Evolutionary conservation across 2,888 invertebrate genomes (phyloP), one percentile per base, ranked within the genome.

Genomic region (Calephelis perditalis): DNA sequence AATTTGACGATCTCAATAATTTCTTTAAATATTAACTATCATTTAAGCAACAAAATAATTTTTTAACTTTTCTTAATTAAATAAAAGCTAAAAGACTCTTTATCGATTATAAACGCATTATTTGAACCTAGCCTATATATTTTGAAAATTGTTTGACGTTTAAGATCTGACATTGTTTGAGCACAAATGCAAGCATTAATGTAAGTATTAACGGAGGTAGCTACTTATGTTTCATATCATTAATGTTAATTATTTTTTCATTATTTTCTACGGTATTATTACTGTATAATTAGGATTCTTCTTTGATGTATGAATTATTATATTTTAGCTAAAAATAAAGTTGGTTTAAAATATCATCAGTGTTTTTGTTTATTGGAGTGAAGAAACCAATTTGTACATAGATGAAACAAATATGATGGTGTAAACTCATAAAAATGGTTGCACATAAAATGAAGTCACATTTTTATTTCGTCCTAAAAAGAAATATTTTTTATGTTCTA

Each of bases 281-380:
- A 85, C 77, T 78, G 77, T 86, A 83, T 81, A 82, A 77, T 82
- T 88, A 86, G 81, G 81, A 70, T 81, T 81, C 88, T 88, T 86
- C 87, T 86, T 89, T 87, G 86, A 89, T 89, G 89, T 90, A 89
- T 89, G 88, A 80, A 90, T 89, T 87, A 89, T 88, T 89, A 90
- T 89, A 89, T 90, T 89, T 89, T 90, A 90, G 90, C 89, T 90
- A 90, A 88, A 88, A 89, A 89, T 89, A 90, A 89, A 90, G 89
- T 90, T 89, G 89, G 87, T 90, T 89, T 90, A 87, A 89, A 87
- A 84, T 81, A 84, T 58, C 54, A 73, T 43, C 68, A 45, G 61
- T 75, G 75, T 81, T 84, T 84, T 68, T 83, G 83, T 75, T 9
- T 4, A 15, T 15, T 15, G 15, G 15, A 15, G 15, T 15, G 15